A percentile compares a stretch with the other conserved stretches of the same genome.
Evolutionary conservation across 2,797 vertebrate species (phyloP).

Genomic region (Chrysocyon brachyurus): DNA sequence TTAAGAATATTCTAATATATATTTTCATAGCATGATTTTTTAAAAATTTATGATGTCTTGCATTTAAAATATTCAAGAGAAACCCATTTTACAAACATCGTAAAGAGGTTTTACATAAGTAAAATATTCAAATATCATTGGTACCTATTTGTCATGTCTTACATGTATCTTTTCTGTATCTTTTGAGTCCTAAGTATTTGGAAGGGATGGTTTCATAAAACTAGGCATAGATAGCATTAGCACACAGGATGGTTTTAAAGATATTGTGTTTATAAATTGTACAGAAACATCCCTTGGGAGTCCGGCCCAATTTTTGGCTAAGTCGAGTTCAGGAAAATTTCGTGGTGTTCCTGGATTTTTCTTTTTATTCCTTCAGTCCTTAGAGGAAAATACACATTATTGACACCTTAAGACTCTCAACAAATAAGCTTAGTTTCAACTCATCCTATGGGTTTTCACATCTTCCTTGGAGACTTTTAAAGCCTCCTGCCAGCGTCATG

Average conservation of each 20-base stretch:
- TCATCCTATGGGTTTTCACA: not conserved
- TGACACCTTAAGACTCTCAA: not conserved
- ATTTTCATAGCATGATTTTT: not conserved
- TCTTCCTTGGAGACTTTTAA: not conserved
- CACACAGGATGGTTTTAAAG: not conserved
- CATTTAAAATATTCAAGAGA: slow-evolving; percentile 42
- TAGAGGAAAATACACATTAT: not conserved
- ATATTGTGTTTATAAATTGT: not conserved
- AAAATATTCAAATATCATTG: slow-evolving; percentile 32
- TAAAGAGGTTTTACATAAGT: slow-evolving; percentile 27
- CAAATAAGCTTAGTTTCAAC: slow-evolving; percentile 14
- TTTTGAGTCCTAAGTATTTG: not conserved
- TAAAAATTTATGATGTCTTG: not conserved
- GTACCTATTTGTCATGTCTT: not conserved
- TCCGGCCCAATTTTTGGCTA: not conserved
- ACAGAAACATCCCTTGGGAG: not conserved
- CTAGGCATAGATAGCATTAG: not conserved
- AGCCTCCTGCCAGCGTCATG: not conserved
- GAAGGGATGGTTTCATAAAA: not conserved
- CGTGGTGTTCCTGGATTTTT: slow-evolving; percentile 16
- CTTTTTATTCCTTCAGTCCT: not conserved
- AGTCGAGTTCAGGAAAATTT: slow-evolving; percentile 14
- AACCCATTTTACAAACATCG: slow-evolving; percentile 11
- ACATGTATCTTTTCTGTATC: not conserved
- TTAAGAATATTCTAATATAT: slow-evolving; percentile 22